Conservation (phyloP, 2,888 invertebrate species). For the Nebria brevicollis region DNA sequence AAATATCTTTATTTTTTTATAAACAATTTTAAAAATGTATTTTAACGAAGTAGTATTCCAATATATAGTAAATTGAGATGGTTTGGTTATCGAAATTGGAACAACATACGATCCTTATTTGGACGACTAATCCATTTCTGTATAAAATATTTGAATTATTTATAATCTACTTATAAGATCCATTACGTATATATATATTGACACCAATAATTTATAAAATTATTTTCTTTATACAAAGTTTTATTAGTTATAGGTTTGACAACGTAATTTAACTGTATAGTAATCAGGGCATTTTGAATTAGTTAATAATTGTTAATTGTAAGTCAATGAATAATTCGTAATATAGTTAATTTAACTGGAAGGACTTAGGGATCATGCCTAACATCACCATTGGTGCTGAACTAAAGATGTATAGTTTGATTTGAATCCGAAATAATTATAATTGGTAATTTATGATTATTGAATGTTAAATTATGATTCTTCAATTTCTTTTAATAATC, state of each 20-base stretch:
- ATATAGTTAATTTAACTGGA: slow-evolving; percentile 8
- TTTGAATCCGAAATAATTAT: too few relatives aligned
- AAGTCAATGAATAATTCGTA: neutral
- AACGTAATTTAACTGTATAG: neutral
- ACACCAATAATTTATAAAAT: neutral
- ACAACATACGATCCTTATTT: neutral
- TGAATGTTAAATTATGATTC: too few relatives aligned
- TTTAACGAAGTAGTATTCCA: neutral
- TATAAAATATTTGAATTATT: neutral
- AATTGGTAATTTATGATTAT: too few relatives aligned
- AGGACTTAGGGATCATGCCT: slow-evolving; percentile 22
- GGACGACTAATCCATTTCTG: neutral
- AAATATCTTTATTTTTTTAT: slow-evolving; percentile 15
- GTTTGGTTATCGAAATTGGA: neutral
- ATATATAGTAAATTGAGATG: neutral
- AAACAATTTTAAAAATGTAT: neutral
- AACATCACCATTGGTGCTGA: slow-evolving; percentile 42
- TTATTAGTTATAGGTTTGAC: neutral
- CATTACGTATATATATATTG: neutral
- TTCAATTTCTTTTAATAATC: too few relatives aligned
- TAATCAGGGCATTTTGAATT: slow-evolving; percentile 20
- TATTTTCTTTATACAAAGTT: neutral
- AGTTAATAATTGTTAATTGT: slow-evolving; percentile 5
- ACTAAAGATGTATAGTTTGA: slow-evolving; percentile 4
- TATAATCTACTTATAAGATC: neutral